Evolutionary conservation across 2,888 invertebrate genomes (phyloP), one percentile per base, ranked within the genome.

Genomic region (Eupithecia subumbrata): DNA sequence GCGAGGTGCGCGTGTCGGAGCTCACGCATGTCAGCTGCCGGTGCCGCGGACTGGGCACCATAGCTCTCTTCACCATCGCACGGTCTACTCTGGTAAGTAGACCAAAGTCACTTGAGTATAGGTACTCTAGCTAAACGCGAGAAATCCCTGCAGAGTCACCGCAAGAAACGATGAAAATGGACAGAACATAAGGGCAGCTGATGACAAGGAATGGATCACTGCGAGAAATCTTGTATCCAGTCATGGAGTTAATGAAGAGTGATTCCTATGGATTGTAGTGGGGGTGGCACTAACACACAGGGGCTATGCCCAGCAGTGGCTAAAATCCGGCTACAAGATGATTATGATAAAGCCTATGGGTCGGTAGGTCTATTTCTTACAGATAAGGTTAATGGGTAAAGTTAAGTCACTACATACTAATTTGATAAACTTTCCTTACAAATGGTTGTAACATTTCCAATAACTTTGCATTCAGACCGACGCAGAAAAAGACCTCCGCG

Each of bases 1-100:
- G 94, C 73, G 92, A 93, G 64, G 89, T 92, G 70, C 89, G 91
- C n/a, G 87, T 92, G 56, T 92, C 92, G 2, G 92, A 93, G 76
- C 85, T 89, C 0, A 85, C 89, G 0, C 90, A 90, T 76, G 90
- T 91, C 52, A 86, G 89, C 8, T 95, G 94, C 80, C 88, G 90
- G 9, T 95, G 94, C 78, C 86, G 90, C 0, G 92, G 92, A 0
- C 84, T 91, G 14, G 94, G 92, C n/a, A 94, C 94, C 0, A 90
- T 90, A 71, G 93, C 91, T 0, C 87, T 95, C 4, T 91, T 95
- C 79, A 92, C 91, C 16, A 85, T 93, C 64, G 90, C 90, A 1
- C 86, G 91, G 34, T 90, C 92, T 22, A 89, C 91, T 5, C 87
- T 91, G 69, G 94, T 94, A 79, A 93, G 93, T 25, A 43, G 66